These are phyloP conservation scores for Argyresthia goedartella DNA, from an alignment of 2,888 invertebrate species.

Conservation along the genomic window DNA sequence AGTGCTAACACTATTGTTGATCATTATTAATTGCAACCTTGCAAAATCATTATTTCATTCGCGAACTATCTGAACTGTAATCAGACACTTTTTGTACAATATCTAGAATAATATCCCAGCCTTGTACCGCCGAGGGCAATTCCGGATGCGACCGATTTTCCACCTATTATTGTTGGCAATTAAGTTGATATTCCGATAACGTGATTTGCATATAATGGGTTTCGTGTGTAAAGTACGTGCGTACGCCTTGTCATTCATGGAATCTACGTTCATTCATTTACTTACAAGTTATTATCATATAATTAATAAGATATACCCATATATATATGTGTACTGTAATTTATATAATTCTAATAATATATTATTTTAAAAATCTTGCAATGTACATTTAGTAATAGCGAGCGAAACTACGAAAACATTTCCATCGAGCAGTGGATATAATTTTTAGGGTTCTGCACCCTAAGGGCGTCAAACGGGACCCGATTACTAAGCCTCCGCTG, in stretches of 20 bases:
- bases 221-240: constrained; percentile 5
- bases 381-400: too few relatives aligned
- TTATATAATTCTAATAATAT: too few relatives aligned
- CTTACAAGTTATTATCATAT: constrained; percentile 13
- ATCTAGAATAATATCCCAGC: background rate
- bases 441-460: too few relatives aligned
- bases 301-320: background rate
- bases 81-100: background rate
- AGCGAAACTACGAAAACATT: too few relatives aligned
- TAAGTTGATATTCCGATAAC: constrained; percentile 50
- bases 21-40: too few relatives aligned
- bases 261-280: constrained; percentile 14
- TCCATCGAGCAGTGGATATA: too few relatives aligned
- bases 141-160: constrained; percentile 48
- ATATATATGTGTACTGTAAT: too few relatives aligned
- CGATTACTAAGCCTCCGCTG: too few relatives aligned
- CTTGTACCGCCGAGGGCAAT: background rate
- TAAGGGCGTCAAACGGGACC: too few relatives aligned
- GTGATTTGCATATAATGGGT: constrained; percentile 52
- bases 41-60: background rate
- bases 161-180: constrained; percentile 40
- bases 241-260: constrained; percentile 36
- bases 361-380: too few relatives aligned
- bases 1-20: too few relatives aligned
- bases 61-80: background rate